These are phyloP conservation scores for Eupithecia abbreviata DNA, from an alignment of 2,888 invertebrate species.

Conservation along the genomic window DNA sequence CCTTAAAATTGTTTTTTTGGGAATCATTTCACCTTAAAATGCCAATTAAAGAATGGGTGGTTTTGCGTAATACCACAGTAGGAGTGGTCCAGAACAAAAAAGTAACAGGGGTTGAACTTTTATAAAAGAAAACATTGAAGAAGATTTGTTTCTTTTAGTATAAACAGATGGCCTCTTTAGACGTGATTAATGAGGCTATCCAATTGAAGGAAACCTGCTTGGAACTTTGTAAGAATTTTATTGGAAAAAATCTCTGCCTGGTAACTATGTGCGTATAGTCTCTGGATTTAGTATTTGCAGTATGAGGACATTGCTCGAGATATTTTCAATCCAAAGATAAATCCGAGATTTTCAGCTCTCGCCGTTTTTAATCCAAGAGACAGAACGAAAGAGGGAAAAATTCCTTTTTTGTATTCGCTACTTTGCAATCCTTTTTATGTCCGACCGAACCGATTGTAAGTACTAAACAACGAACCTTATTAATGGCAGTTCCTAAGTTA, in stretches of 20 bases:
- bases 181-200: slow-evolving; percentile 2
- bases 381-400: background rate
- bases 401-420: background rate
- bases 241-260: background rate
- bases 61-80: no score
- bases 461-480: background rate
- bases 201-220: background rate
- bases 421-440: slow-evolving; percentile 3
- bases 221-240: background rate
- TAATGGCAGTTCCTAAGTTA: background rate
- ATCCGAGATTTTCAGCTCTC: slow-evolving; percentile 1
- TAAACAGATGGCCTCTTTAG: background rate
- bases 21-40: no score
- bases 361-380: slow-evolving; percentile 3
- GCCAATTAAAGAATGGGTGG: no score
- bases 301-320: background rate
- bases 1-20: no score
- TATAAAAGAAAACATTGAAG: background rate
- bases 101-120: background rate
- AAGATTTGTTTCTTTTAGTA: background rate
- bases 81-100: background rate
- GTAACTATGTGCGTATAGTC: background rate
- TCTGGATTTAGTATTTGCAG: background rate
- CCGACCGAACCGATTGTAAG: background rate
- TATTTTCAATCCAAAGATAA: slow-evolving; percentile 5